These are phyloP conservation scores for Chionodraco myersi DNA, from an alignment of 2,113 vertebrate genomes.

Conservation along the genomic window DNA sequence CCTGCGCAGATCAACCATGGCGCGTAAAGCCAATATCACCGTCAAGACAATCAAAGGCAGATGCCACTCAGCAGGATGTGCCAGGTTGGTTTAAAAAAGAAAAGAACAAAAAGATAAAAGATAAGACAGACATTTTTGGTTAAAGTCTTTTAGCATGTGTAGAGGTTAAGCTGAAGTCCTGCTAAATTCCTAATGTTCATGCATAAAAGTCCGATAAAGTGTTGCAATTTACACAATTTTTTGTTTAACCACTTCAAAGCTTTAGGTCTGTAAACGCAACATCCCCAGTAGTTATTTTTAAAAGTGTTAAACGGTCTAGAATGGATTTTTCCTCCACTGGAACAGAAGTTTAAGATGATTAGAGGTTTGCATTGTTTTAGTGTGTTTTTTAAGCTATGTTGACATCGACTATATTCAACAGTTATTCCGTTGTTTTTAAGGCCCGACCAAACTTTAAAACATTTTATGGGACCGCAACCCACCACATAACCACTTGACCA, in stretches of 20 bases:
- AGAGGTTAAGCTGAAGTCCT: background rate
- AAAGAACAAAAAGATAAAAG: background rate
- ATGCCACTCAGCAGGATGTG: slow-evolving; percentile 26
- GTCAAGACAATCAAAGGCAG: slow-evolving; percentile 43
- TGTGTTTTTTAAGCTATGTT: slow-evolving; percentile 43
- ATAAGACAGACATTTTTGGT: slow-evolving; percentile 5
- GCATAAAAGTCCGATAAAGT: slow-evolving; percentile 29
- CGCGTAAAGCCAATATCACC: slow-evolving; percentile 5
- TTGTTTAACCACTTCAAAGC: slow-evolving; percentile 41
- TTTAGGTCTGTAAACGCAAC: slow-evolving; percentile 33
- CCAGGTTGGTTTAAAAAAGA: slow-evolving; percentile 6
- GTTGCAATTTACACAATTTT: background rate
- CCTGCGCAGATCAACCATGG: slow-evolving; percentile 44
- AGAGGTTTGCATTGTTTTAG: slow-evolving; percentile 42
- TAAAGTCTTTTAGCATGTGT: background rate
- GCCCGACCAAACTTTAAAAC: slow-evolving; percentile 50
- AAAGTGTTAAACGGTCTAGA: slow-evolving; percentile 23
- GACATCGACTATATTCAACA: slow-evolving; percentile 38
- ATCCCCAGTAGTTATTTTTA: slow-evolving; percentile 30
- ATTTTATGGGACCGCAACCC: slow-evolving; percentile 59
- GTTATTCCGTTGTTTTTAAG: slow-evolving; percentile 64
- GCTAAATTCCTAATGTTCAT: slow-evolving; percentile 3
- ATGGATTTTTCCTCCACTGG: slow-evolving; percentile 37
- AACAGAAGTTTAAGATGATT: slow-evolving; percentile 53
- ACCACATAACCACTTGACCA: slow-evolving; percentile 39